Evolutionary conservation across 2,797 vertebrate species (phyloP).

Genomic region (Epinephelus malabaricus): DNA sequence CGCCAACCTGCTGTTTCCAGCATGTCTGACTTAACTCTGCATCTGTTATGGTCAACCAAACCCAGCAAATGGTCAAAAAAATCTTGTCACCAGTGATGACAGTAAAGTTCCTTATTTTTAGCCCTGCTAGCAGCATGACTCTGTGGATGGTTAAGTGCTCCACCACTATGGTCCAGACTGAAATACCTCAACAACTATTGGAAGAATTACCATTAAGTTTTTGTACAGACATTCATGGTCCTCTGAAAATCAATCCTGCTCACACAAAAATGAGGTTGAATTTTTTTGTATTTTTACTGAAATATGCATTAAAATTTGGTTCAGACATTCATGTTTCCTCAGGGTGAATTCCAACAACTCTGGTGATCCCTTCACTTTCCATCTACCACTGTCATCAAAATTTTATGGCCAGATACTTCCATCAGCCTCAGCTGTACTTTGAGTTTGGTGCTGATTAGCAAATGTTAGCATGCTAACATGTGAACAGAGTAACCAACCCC

Average conservation of each 20-base stretch:
- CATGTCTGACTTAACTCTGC: slow-evolving; percentile 38
- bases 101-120: not conserved
- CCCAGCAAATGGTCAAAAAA: not conserved
- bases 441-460: not conserved
- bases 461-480: not conserved
- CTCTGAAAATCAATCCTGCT: not conserved
- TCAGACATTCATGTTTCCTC: too few relatives aligned
- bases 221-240: not conserved
- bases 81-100: not conserved
- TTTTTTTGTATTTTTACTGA: not conserved
- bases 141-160: not conserved
- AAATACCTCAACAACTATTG: not conserved
- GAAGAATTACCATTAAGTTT: not conserved
- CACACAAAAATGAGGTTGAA: too few relatives aligned
- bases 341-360: too few relatives aligned
- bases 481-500: not conserved
- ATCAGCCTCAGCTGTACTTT: too few relatives aligned
- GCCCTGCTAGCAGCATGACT: not conserved
- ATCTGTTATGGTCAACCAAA: not conserved
- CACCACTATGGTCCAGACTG: not conserved
- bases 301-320: too few relatives aligned
- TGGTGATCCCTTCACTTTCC: too few relatives aligned
- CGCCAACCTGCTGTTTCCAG: slow-evolving; percentile 56
- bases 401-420: not conserved
- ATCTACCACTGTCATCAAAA: too few relatives aligned